Percentiles rank a stretch among this genome's conserved stretches.
Conservation (phyloP, 2,888 invertebrate species). For the Plebejus anna region DNA sequence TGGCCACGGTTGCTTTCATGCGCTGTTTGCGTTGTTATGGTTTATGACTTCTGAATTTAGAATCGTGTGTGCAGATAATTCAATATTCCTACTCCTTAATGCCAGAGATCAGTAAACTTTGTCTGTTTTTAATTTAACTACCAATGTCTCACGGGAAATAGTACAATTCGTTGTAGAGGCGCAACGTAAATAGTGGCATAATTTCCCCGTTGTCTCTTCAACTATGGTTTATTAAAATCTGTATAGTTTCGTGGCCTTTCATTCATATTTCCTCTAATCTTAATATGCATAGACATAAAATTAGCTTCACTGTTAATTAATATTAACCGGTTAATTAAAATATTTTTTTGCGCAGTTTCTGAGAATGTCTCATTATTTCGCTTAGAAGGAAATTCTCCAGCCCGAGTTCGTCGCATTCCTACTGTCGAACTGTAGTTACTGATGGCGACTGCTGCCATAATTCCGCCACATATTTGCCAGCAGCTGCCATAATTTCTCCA, state of each 20-base stretch:
- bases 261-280: background rate
- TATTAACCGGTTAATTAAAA: conserved; percentile 26
- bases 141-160: too few relatives aligned
- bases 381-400: conserved; percentile 44
- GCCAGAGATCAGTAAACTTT: too few relatives aligned
- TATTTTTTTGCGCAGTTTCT: conserved; percentile 33
- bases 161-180: too few relatives aligned
- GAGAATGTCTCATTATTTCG: conserved; percentile 50
- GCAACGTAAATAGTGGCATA: too few relatives aligned
- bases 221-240: too few relatives aligned
- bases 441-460: background rate
- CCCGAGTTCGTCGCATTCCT: conserved; percentile 51
- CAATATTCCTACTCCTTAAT: too few relatives aligned
- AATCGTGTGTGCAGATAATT: too few relatives aligned
- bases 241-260: too few relatives aligned
- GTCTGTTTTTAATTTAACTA: too few relatives aligned
- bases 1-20: conserved; percentile 1
- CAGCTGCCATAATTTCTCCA: background rate
- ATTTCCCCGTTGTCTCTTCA: too few relatives aligned
- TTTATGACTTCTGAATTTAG: background rate
- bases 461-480: background rate
- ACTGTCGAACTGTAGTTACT: conserved; percentile 41
- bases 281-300: background rate
- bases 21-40: conserved; percentile 1
- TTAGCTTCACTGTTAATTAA: background rate